Percentiles rank a stretch among this genome's conserved stretches.
Conservation (phyloP, 1,140 invertebrate genomes). For the Phthorimaea operculella region DNA sequence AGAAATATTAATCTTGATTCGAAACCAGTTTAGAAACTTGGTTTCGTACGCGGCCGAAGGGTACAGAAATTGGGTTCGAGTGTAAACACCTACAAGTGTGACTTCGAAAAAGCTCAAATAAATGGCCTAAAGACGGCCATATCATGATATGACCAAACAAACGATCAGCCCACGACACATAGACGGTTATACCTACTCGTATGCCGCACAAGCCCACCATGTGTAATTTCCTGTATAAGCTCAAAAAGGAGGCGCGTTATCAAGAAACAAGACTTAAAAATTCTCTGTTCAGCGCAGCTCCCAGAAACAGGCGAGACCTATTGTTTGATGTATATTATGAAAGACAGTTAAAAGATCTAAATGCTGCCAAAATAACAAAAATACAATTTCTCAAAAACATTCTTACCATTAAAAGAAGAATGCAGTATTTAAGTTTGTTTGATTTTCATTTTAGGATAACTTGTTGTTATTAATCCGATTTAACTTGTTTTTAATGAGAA, state of each 20-base stretch:
- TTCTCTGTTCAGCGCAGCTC: not conserved
- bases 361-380: not conserved
- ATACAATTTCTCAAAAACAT: too few relatives aligned
- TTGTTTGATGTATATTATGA: not conserved
- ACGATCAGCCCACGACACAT: too few relatives aligned
- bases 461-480: too few relatives aligned
- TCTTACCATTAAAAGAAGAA: too few relatives aligned
- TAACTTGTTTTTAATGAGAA: too few relatives aligned
- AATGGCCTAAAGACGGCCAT: not conserved
- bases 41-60: too few relatives aligned
- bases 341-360: slow-evolving; percentile 5
- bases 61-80: not conserved
- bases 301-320: not conserved
- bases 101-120: slow-evolving; percentile 1
- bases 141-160: not conserved
- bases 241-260: slow-evolving; percentile 5
- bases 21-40: too few relatives aligned
- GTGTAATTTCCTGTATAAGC: not conserved
- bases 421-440: too few relatives aligned
- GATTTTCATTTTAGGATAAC: too few relatives aligned
- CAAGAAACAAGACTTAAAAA: slow-evolving; percentile 2
- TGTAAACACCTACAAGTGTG: not conserved
- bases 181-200: not conserved
- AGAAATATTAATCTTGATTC: too few relatives aligned
- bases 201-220: not conserved